Conservation (phyloP, 2,113 vertebrate genomes). For the Garra rufa region DNA sequence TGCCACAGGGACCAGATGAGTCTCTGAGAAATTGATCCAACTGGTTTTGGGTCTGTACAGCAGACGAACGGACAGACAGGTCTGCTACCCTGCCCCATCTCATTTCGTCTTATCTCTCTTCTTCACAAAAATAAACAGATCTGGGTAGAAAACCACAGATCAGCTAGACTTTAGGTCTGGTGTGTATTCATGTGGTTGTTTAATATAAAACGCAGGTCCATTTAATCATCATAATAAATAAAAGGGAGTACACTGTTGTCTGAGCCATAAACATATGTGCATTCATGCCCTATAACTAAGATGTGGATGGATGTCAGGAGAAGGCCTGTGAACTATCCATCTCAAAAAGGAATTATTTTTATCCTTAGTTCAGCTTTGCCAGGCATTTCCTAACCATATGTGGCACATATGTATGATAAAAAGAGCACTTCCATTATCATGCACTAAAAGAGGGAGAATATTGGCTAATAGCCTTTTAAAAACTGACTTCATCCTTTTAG, state of each 20-base stretch:
- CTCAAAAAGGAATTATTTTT: slow-evolving; percentile 33
- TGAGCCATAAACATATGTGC: slow-evolving; percentile 57
- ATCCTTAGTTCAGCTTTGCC: slow-evolving; percentile 34
- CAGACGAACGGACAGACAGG: not conserved
- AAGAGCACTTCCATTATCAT: slow-evolving; percentile 53
- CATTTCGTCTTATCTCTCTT: slow-evolving; percentile 52
- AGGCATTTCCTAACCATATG: slow-evolving; percentile 57
- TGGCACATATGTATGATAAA: slow-evolving; percentile 47
- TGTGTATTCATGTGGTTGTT: slow-evolving; percentile 49
- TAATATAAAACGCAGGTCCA: slow-evolving; percentile 51
- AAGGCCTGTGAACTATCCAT: slow-evolving; percentile 33
- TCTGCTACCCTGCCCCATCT: not conserved
- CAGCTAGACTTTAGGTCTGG: slow-evolving; percentile 53
- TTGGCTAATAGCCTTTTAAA: slow-evolving; percentile 51
- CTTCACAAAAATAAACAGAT: slow-evolving; percentile 66
- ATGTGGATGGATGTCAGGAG: slow-evolving; percentile 53
- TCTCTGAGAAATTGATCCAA: slow-evolving; percentile 73
- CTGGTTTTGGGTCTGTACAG: slow-evolving; percentile 70
- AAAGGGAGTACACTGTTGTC: slow-evolving; percentile 40
- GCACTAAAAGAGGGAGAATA: slow-evolving; percentile 25
- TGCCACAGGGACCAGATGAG: slow-evolving; percentile 76
- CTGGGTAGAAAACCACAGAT: slow-evolving; percentile 58
- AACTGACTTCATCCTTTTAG: slow-evolving; percentile 51
- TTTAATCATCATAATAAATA: slow-evolving; percentile 63
- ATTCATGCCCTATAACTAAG: slow-evolving; percentile 57